Percentiles rank a stretch among this genome's conserved stretches.
Conservation (phyloP, 2,113 vertebrate genomes). For the Aleadryas rufinucha region DNA sequence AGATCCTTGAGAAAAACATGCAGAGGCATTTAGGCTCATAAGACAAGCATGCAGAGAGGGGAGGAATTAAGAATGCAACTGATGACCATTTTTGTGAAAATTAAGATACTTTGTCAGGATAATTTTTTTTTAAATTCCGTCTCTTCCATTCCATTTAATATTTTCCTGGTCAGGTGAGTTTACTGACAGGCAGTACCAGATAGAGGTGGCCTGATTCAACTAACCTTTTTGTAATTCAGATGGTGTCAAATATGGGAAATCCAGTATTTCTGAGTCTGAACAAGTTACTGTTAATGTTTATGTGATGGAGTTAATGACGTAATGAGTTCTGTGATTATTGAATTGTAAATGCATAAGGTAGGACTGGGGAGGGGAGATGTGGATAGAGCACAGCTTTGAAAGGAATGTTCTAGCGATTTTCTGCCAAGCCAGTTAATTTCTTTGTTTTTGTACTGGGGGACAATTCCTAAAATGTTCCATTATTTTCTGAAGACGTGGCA, state of each 20-base stretch:
- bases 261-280: neutral
- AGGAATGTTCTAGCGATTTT: neutral
- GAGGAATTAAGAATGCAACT: neutral
- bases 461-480: neutral
- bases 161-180: neutral
- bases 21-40: neutral
- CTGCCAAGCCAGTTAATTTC: neutral
- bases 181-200: neutral
- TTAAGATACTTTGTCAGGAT: neutral
- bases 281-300: neutral
- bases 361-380: neutral
- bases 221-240: neutral
- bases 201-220: neutral
- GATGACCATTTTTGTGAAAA: neutral
- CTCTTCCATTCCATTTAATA: neutral
- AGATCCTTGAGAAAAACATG: neutral
- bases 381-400: neutral
- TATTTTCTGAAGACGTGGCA: neutral
- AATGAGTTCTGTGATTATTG: neutral
- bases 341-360: neutral
- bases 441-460: neutral
- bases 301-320: neutral
- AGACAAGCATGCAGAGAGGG: neutral
- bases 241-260: neutral
- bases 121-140: neutral